Conservation (phyloP, 2,797 vertebrate genomes). For the Toxotes lorentzi region DNA sequence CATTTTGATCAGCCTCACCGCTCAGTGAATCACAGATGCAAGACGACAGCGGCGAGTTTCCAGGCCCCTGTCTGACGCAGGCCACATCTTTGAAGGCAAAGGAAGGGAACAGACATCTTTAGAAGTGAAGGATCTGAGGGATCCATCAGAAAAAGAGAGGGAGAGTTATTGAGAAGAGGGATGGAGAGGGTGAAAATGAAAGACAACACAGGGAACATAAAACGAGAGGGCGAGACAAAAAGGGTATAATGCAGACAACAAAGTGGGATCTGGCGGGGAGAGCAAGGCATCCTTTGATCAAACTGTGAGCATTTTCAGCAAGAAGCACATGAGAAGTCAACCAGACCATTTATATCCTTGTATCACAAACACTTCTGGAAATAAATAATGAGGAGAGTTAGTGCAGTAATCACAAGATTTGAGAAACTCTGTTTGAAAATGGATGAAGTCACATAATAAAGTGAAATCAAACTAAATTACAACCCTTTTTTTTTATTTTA, state of each 20-base stretch:
- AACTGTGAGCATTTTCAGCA: constrained; percentile 34
- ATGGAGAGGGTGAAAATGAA: constrained; percentile 51
- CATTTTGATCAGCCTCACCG: constrained; percentile 60
- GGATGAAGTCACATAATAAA: background rate
- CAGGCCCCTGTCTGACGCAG: constrained; percentile 48
- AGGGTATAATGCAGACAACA: constrained; percentile 45
- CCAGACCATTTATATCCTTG: constrained; percentile 3
- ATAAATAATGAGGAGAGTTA: background rate
- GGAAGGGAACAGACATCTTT: constrained; percentile 65
- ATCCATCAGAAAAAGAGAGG: constrained; percentile 33
- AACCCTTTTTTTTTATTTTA: background rate
- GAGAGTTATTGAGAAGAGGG: constrained; percentile 13
- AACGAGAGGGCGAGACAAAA: constrained; percentile 32
- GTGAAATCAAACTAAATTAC: background rate
- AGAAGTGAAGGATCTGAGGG: constrained; percentile 70
- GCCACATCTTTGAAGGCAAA: constrained; percentile 67
- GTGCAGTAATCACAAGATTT: background rate
- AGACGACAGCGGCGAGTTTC: constrained; percentile 33
- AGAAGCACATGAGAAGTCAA: constrained; percentile 34
- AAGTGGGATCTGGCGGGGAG: constrained; percentile 25
- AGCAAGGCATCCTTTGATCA: constrained; percentile 61
- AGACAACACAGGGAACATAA: constrained; percentile 52
- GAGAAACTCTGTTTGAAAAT: background rate
- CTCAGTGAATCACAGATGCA: constrained; percentile 46
- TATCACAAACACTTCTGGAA: background rate